These are phyloP conservation scores for Spermophilus dauricus DNA, from an alignment of 2,113 vertebrate genomes.

Conservation along the genomic window DNA sequence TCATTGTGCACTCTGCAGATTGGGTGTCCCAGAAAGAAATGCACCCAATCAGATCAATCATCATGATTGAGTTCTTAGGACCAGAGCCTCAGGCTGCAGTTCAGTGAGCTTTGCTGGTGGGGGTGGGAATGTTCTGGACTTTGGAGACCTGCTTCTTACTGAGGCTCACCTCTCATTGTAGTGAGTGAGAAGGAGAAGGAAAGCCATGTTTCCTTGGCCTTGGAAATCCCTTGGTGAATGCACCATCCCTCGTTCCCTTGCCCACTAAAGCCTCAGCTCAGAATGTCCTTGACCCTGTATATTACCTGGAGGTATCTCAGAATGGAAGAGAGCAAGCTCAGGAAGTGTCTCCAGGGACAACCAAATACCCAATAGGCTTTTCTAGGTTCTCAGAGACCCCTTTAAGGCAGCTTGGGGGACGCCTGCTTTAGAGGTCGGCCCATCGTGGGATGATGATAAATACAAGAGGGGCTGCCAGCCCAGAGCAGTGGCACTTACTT, in stretches of 20 bases:
- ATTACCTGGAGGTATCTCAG: not conserved
- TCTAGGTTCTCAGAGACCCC: conserved; percentile 36
- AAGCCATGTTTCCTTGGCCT: not conserved
- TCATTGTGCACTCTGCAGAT: not conserved
- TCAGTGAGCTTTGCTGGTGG: not conserved
- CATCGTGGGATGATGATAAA: not conserved
- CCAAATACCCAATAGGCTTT: conserved; percentile 49
- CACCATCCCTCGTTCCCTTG: not conserved
- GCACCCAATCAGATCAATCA: not conserved
- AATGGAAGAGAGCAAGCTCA: not conserved
- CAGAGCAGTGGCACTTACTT: not conserved
- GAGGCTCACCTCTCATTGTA: not conserved
- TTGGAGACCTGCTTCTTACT: not conserved
- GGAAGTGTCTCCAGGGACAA: not conserved
- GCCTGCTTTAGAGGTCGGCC: conserved; percentile 8
- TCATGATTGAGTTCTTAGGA: not conserved
- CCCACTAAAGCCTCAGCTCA: not conserved
- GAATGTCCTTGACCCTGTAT: not conserved
- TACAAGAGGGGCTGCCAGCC: not conserved
- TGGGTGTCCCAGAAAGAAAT: not conserved
- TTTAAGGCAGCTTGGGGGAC: not conserved
- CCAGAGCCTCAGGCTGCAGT: not conserved
- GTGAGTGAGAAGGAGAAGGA: not conserved
- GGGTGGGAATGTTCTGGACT: not conserved
- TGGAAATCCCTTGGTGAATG: not conserved